A percentile compares a stretch with the other conserved stretches of the same genome.
Evolutionary conservation across 1,140 invertebrate species (phyloP).

Genomic region (Drosophila pallidifrons): DNA sequence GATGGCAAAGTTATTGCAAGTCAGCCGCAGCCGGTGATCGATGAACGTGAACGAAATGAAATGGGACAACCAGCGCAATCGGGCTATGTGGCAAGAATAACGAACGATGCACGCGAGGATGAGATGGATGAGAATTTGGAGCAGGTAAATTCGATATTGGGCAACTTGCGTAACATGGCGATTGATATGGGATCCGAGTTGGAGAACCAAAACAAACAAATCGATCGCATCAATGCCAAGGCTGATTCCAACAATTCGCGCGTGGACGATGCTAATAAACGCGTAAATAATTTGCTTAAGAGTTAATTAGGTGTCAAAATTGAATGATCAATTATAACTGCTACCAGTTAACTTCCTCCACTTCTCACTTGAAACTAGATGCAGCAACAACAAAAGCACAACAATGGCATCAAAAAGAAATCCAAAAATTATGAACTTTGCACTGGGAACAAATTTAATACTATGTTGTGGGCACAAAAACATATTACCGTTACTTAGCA

Average conservation of each 20-base stretch:
- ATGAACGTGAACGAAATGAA: conserved; percentile 95
- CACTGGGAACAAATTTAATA: conserved; percentile 39
- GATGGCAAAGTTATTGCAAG: conserved; percentile 99
- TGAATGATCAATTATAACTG: not conserved
- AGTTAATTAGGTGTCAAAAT: conserved; percentile 80
- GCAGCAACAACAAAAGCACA: conserved; percentile 33
- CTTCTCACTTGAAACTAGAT: conserved; percentile 22
- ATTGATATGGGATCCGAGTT: conserved; percentile 99
- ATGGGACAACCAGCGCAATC: conserved; percentile 88
- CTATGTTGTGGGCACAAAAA: conserved; percentile 71
- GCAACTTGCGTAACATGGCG: conserved; percentile 99
- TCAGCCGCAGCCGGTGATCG: conserved; percentile 98
- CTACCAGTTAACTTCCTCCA: conserved; percentile 27
- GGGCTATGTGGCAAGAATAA: conserved; percentile 97
- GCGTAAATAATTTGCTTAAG: conserved; percentile 90
- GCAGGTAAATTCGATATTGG: conserved; percentile 98
- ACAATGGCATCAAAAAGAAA: conserved; percentile 16
- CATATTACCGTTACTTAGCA: conserved; percentile 44
- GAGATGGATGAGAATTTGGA: conserved; percentile 97
- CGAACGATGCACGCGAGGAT: conserved; percentile 94
- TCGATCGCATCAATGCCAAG: conserved; percentile 99
- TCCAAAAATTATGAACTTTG: conserved; percentile 18
- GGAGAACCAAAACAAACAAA: conserved; percentile 98
- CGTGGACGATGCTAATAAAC: conserved; percentile 90
- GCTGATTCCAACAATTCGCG: conserved; percentile 91